A percentile compares a stretch with the other conserved stretches of the same genome.
These are phyloP conservation scores for Tetropium fuscum DNA, from an alignment of 2,888 invertebrate genomes.

Conservation along the genomic window DNA sequence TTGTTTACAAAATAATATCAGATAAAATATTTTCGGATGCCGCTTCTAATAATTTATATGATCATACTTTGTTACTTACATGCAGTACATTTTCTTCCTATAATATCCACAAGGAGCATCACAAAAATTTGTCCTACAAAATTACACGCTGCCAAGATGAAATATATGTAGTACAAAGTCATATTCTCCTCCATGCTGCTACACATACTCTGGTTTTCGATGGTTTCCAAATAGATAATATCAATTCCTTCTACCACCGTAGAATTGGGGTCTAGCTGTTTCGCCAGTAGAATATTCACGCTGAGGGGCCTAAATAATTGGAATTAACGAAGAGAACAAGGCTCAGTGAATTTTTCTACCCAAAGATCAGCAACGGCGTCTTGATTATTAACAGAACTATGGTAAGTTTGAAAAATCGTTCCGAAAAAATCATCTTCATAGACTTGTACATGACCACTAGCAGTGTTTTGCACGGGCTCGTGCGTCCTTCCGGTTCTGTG, in stretches of 20 bases:
- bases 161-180: constrained; percentile 42
- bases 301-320: constrained; percentile 33
- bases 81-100: constrained; percentile 43
- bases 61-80: too few relatives aligned
- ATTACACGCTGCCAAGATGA: constrained; percentile 44
- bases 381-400: constrained; percentile 43
- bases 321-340: constrained; percentile 11
- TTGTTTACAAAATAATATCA: too few relatives aligned
- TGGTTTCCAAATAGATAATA: constrained; percentile 28
- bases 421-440: constrained; percentile 42
- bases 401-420: constrained; percentile 42
- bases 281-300: constrained; percentile 43
- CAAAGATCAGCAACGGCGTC: constrained; percentile 43
- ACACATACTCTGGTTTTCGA: constrained; percentile 33
- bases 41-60: too few relatives aligned
- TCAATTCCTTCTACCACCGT: constrained; percentile 24
- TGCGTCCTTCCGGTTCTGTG: constrained; percentile 28
- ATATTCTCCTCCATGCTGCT: constrained; percentile 24
- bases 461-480: constrained; percentile 23
- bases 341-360: constrained; percentile 46
- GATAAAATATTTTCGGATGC: too few relatives aligned
- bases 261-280: constrained; percentile 19
- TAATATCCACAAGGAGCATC: constrained; percentile 44
- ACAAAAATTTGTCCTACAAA: constrained; percentile 45
- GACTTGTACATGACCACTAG: constrained; percentile 36